Evolutionary conservation across 2,888 invertebrate genomes (phyloP).

Genomic region (Galeopsomyia nigrocyanea): DNA sequence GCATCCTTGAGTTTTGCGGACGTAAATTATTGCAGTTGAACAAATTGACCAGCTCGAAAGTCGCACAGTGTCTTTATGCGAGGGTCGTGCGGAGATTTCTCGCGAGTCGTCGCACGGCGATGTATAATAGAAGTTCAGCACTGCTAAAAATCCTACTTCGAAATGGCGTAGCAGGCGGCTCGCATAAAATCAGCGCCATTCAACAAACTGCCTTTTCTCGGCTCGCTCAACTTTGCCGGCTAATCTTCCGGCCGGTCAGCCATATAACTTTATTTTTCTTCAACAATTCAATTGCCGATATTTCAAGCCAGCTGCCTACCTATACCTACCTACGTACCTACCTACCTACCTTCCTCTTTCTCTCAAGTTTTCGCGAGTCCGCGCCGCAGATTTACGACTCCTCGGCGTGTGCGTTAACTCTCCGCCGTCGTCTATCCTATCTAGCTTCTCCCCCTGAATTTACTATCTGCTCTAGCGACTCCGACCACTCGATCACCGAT

Average conservation of each 20-base stretch:
- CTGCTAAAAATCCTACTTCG: slow-evolving; percentile 5
- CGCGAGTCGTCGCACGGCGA: slow-evolving; percentile 9
- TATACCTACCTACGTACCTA: slow-evolving; percentile 16
- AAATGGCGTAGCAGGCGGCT: slow-evolving; percentile 9
- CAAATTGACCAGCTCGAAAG: neutral
- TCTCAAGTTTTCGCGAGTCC: neutral
- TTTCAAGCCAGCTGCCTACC: neutral
- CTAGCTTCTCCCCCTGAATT: too few relatives aligned
- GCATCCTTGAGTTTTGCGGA: too few relatives aligned
- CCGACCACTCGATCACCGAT: too few relatives aligned
- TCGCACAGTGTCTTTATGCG: neutral
- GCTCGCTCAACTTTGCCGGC: slow-evolving; percentile 3
- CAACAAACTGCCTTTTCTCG: neutral
- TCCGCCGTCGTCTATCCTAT: too few relatives aligned
- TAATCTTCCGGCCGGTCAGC: slow-evolving; percentile 11
- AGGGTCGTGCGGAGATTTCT: neutral
- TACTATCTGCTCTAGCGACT: too few relatives aligned
- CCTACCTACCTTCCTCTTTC: slow-evolving; percentile 19
- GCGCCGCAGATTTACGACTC: too few relatives aligned
- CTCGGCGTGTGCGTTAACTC: too few relatives aligned
- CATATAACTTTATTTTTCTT: slow-evolving; percentile 28
- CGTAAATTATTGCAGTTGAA: too few relatives aligned
- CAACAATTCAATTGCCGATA: slow-evolving; percentile 27
- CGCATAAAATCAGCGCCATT: slow-evolving; percentile 35
- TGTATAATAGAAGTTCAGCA: too few relatives aligned